phyloP scores from a whole-genome alignment of 64 coral and sea anemone genomes.

The Cladopsammia gracilis region DNA sequence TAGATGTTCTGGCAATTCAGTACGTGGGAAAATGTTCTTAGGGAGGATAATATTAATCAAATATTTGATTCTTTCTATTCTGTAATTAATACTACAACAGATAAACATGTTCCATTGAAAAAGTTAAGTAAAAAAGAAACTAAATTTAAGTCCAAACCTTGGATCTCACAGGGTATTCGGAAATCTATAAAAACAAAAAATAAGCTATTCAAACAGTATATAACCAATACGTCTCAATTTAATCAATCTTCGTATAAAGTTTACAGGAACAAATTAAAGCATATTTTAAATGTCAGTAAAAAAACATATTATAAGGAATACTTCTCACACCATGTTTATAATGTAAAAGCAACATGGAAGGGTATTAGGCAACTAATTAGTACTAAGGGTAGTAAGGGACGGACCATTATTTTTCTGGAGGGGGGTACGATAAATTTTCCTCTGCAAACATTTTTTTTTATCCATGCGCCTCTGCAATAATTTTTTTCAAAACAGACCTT shows the following conservation, averaged over 20 bases:
- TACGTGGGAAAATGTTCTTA: too few species aligned
- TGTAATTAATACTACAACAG: background rate
- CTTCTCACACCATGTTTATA: conserved; percentile 2
- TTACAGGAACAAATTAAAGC: conserved; percentile 18
- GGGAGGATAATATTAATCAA: too few species aligned
- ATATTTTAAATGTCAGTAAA: background rate
- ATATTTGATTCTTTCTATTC: background rate
- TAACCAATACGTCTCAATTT: background rate
- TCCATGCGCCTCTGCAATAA: too few species aligned
- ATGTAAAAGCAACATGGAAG: background rate
- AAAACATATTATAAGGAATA: conserved; percentile 7
- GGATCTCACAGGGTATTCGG: conserved; percentile 10
- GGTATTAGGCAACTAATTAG: background rate
- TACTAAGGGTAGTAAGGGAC: background rate
- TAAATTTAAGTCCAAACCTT: conserved; percentile 28
- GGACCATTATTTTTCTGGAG: too few species aligned
- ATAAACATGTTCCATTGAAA: conserved; percentile 50
- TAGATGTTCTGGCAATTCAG: too few species aligned
- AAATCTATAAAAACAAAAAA: conserved; percentile 2
- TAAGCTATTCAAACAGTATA: background rate
- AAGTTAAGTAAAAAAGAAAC: conserved; percentile 15
- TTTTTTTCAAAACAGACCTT: too few species aligned
- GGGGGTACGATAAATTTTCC: too few species aligned
- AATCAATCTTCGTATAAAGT: conserved; percentile 8
- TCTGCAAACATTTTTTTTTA: too few species aligned